Evolutionary conservation across 2,113 vertebrate genomes (phyloP).

Genomic region (Heterotis niloticus): DNA sequence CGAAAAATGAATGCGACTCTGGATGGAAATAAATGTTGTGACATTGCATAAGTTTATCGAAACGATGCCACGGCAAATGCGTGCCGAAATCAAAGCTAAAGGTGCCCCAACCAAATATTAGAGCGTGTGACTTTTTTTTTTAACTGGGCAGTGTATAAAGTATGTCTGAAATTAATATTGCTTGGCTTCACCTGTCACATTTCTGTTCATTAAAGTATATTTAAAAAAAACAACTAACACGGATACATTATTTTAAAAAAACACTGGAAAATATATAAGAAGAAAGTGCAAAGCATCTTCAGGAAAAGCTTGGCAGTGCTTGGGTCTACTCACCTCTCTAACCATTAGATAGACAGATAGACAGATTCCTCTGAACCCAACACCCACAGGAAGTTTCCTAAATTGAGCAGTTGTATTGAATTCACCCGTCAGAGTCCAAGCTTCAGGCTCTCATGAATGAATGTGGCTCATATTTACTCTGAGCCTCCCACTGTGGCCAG

Average conservation of each 20-base stretch:
- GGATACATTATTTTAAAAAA: background rate
- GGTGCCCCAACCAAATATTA: too few relatives aligned
- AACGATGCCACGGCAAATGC: too few relatives aligned
- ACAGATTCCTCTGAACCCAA: too few relatives aligned
- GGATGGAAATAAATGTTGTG: too few relatives aligned
- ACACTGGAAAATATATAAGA: background rate
- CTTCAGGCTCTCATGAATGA: background rate
- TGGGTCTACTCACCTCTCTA: too few relatives aligned
- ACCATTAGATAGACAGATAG: too few relatives aligned
- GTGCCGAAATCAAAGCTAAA: too few relatives aligned
- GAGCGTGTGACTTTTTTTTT: too few relatives aligned
- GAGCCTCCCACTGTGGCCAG: constrained; percentile 1
- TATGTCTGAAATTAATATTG: constrained; percentile 2
- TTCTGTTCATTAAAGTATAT: background rate
- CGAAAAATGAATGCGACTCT: too few relatives aligned
- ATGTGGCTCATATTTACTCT: background rate
- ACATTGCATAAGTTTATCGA: too few relatives aligned
- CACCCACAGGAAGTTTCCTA: constrained; percentile 9
- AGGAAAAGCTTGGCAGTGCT: background rate
- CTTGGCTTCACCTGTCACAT: background rate
- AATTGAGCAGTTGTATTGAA: constrained; percentile 30
- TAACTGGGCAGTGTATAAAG: background rate
- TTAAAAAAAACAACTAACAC: background rate
- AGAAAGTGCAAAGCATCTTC: background rate
- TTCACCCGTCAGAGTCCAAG: background rate